Base-by-base conservation (phyloP, 2,113 vertebrate genomes). In the Brachypodius melanocephalos region DNA sequence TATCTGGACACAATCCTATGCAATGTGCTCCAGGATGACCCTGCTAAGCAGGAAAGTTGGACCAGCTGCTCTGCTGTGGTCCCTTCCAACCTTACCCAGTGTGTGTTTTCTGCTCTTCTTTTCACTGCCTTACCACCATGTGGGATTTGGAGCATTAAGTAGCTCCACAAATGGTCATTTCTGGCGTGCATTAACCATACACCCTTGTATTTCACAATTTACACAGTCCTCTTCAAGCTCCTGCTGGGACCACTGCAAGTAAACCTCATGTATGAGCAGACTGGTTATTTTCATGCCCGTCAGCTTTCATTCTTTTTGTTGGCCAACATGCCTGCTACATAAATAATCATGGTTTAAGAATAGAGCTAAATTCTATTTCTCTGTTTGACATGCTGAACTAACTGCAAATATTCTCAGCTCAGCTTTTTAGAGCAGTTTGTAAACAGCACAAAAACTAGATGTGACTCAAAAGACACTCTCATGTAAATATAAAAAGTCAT, bases 331-430 rank as follows among this genome's bases (percentile, higher is more conserved):
- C 81, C 84, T 92, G 66, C 28, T 65, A 88, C 76, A 90, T 84
- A 96, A 95, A 97, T 85, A 97, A 96, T 76, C 74, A 55, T 61
- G 31, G 91, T 88, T 97, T 96, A 95, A 96, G 95, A 97, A 96
- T 45, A 97, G 96, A 96, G 69, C 65, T 92, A 69, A 88, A 91
- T 91, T 93, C 88, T 94, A 43, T 76, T 95, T 75, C 85, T 93
- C 40, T 51, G 26, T 85, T 88, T 96, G 95, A 95, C 92, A 96
- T 38, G 67, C 67, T 89, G 67, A 93, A 96, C 96, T 89, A 62
- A 77, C 85, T 85, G 91, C 12, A 45, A 87, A 69, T 95, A 94
- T 73, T 93, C 95, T 94, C 34, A 55, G 85, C 84, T 83, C 57
- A 87, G 88, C 83, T 92, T 97, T 98, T 92, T 85, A 85, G 66